Percentiles rank a stretch among this genome's conserved stretches.
Conservation (phyloP, 2,113 vertebrate species). For the Charadrius vociferus region DNA sequence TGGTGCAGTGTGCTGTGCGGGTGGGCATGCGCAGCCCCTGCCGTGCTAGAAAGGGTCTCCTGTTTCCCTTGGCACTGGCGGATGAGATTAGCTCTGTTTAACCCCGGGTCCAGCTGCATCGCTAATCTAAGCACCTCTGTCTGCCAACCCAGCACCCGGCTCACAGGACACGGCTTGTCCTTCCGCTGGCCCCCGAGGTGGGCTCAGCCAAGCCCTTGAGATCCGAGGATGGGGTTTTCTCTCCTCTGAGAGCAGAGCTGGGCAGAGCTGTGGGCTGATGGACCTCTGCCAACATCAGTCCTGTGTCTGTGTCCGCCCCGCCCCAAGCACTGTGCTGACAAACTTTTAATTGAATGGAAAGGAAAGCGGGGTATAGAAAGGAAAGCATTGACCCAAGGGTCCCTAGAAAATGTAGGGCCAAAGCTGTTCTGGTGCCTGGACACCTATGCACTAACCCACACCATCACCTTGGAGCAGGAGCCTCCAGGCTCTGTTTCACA, state of each 20-base stretch:
- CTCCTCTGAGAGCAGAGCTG: neutral
- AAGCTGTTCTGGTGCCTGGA: neutral
- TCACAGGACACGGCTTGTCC: neutral
- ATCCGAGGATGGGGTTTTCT: neutral
- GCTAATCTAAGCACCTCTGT: conserved; percentile 39
- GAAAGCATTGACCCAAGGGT: neutral
- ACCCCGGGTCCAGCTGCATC: conserved; percentile 9
- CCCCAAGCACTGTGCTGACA: neutral
- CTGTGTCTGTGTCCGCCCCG: no score
- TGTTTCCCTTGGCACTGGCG: neutral
- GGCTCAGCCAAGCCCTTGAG: neutral
- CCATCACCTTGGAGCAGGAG: neutral
- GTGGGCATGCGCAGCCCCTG: neutral
- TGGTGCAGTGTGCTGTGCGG: neutral
- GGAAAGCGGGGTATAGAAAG: neutral
- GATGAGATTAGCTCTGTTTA: neutral
- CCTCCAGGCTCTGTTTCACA: neutral
- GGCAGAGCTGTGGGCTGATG: neutral
- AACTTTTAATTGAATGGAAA: neutral
- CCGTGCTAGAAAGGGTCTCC: neutral
- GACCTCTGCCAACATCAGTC: neutral
- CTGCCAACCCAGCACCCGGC: neutral
- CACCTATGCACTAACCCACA: fast-evolving
- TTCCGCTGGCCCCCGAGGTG: neutral
- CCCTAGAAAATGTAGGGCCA: neutral